Percentiles rank a stretch among this genome's conserved stretches.
Conservation (phyloP, 2,888 invertebrate genomes). For the Pollenia labialis region DNA sequence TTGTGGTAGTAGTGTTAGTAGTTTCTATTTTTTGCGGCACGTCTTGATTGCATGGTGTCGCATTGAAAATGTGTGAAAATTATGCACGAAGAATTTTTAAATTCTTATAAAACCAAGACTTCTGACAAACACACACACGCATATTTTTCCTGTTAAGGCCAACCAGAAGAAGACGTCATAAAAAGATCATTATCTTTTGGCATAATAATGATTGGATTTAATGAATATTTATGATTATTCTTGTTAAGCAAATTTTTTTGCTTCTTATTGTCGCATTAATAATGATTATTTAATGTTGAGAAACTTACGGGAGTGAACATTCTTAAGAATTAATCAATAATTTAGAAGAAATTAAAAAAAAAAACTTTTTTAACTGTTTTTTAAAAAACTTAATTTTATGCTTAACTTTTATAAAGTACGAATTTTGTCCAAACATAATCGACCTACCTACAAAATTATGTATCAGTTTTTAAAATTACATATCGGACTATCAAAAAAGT, state of each 20-base stretch:
- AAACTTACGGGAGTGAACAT: too few relatives aligned
- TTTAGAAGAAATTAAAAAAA: too few relatives aligned
- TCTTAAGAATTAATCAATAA: too few relatives aligned
- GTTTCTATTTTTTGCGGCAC: constrained; percentile 1
- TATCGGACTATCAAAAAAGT: too few relatives aligned
- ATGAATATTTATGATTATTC: constrained; percentile 38
- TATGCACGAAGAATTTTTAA: constrained; percentile 69
- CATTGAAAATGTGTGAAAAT: constrained; percentile 71
- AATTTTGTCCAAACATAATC: too few relatives aligned
- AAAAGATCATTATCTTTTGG: constrained; percentile 42
- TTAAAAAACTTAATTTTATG: too few relatives aligned
- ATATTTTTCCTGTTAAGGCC: not conserved
- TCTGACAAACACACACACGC: not conserved
- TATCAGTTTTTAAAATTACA: too few relatives aligned
- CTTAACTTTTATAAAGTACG: too few relatives aligned
- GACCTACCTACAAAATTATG: too few relatives aligned
- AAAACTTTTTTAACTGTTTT: too few relatives aligned
- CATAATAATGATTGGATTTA: constrained; percentile 30
- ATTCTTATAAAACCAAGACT: constrained; percentile 37
- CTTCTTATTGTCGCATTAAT: not conserved
- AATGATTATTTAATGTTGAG: not conserved
- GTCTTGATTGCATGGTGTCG: constrained; percentile 9
- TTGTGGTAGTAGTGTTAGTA: not conserved
- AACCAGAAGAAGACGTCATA: not conserved
- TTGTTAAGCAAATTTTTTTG: not conserved